Evolutionary conservation across 2,888 invertebrate genomes (phyloP).

Genomic region (Pterostichus madidus): DNA sequence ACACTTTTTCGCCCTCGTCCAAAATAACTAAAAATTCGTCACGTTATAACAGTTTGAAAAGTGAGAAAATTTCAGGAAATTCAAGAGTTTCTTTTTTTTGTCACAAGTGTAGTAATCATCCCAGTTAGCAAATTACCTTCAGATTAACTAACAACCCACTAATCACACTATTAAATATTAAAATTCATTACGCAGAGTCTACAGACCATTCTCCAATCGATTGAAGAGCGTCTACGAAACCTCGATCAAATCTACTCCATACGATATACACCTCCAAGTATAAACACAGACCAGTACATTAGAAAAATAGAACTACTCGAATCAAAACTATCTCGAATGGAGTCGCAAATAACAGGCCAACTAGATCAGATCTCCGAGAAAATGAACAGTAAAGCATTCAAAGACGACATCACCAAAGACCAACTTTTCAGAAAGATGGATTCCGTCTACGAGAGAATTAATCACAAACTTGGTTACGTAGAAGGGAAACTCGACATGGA

Average conservation of each 20-base stretch:
- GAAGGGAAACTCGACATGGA: slow-evolving; percentile 75
- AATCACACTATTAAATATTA: slow-evolving; percentile 33
- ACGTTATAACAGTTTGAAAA: no score
- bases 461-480: slow-evolving; percentile 75
- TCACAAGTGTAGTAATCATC: neutral
- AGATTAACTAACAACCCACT: slow-evolving; percentile 17
- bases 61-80: no score
- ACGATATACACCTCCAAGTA: slow-evolving; percentile 74
- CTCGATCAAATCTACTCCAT: slow-evolving; percentile 75
- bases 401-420: slow-evolving; percentile 76
- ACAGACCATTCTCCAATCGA: slow-evolving; percentile 74
- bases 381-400: slow-evolving; percentile 76
- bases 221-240: slow-evolving; percentile 75
- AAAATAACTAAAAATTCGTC: no score
- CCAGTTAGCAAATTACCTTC: neutral
- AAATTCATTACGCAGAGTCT: slow-evolving; percentile 71
- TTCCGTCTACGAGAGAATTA: slow-evolving; percentile 75
- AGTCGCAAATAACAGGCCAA: slow-evolving; percentile 74
- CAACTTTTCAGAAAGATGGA: slow-evolving; percentile 76
- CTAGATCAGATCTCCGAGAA: slow-evolving; percentile 75
- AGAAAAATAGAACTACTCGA: slow-evolving; percentile 74
- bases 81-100: no score
- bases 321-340: slow-evolving; percentile 75
- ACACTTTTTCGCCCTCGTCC: no score
- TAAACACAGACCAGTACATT: slow-evolving; percentile 76